Evolutionary conservation across 2,888 invertebrate genomes (phyloP).

Genomic region (Lysandra coridon): DNA sequence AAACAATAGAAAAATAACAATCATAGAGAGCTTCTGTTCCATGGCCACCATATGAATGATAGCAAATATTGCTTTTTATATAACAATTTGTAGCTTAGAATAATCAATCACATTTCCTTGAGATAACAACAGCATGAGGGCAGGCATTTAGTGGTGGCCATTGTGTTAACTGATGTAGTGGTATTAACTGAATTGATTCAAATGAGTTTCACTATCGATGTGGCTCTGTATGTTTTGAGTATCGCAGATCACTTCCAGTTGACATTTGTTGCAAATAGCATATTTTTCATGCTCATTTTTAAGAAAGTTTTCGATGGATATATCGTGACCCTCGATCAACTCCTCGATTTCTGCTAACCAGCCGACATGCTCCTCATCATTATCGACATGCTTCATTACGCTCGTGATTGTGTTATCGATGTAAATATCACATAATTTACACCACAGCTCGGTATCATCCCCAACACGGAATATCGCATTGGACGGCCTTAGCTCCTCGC

Average conservation of each 20-base stretch:
- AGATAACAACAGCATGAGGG: not conserved
- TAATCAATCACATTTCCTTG: not conserved
- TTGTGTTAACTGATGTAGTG: not conserved
- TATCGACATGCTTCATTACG: conserved; percentile 56
- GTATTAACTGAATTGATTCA: conserved; percentile 50
- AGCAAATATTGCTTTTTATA: not conserved
- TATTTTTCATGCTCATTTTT: conserved; percentile 55
- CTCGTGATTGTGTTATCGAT: conserved; percentile 55
- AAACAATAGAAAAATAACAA: not conserved
- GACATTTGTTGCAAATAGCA: conserved; percentile 59
- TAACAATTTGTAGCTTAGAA: not conserved
- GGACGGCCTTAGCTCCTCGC: conserved; percentile 54
- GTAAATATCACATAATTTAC: conserved; percentile 56
- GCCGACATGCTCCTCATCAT: conserved; percentile 52
- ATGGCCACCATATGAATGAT: not conserved
- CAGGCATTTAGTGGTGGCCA: not conserved
- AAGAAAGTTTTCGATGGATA: conserved; percentile 54
- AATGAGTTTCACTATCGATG: conserved; percentile 55
- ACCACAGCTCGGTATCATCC: conserved; percentile 54
- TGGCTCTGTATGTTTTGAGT: conserved; percentile 52
- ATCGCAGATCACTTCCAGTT: conserved; percentile 52
- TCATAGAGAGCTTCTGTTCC: not conserved
- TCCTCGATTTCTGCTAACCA: conserved; percentile 62
- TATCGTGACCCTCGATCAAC: conserved; percentile 52
- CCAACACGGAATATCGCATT: conserved; percentile 59